Evolutionary conservation across 2,797 vertebrate species (phyloP), one percentile per base, ranked within the genome.

Genomic region (Parambassis ranga): DNA sequence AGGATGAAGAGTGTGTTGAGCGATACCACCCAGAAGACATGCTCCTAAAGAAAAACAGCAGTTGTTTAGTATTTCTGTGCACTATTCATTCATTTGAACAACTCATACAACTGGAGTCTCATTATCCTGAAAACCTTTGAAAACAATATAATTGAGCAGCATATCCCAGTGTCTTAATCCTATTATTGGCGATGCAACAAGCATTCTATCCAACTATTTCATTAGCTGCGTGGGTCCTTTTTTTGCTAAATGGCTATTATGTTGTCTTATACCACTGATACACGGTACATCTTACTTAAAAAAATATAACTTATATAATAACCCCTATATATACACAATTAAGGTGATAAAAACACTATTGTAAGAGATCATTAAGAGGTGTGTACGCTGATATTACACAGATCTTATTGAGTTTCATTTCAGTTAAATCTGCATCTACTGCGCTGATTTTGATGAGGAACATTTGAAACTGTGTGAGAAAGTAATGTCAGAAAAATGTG

Each of bases 21-120:
- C 68, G 97, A 99, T 56, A 99, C 96, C 75, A 99, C 96, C 97
- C 97, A 99, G 87, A 98, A 99, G 57, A 99, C 97, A 71, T 99
- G 97, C 50, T 99, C 97, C 97, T 98, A 71, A 1, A 71, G 75
- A 32, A 39, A 47, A 80, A n/a, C n/a, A n/a, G n/a, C n/a, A n/a
- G n/a, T n/a, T n/a, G n/a, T n/a, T n/a, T n/a, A n/a, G n/a, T n/a
- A n/a, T n/a, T n/a, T n/a, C n/a, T n/a, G n/a, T n/a, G n/a, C n/a
- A n/a, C n/a, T n/a, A n/a, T n/a, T n/a, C n/a, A n/a, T n/a, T 27
- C 8, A 24, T n/a, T n/a, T n/a, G 27, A 18, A 44, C 24, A 28
- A 13, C 5, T 7, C 24, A 42, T 13, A 8, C 42, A 44, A 42
- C 7, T 44, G 10, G 43, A 43, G 10, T 27, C 24, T 44, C 39